Conservation (phyloP, 2,797 vertebrate genomes). For the Hafferia zeledoni region DNA sequence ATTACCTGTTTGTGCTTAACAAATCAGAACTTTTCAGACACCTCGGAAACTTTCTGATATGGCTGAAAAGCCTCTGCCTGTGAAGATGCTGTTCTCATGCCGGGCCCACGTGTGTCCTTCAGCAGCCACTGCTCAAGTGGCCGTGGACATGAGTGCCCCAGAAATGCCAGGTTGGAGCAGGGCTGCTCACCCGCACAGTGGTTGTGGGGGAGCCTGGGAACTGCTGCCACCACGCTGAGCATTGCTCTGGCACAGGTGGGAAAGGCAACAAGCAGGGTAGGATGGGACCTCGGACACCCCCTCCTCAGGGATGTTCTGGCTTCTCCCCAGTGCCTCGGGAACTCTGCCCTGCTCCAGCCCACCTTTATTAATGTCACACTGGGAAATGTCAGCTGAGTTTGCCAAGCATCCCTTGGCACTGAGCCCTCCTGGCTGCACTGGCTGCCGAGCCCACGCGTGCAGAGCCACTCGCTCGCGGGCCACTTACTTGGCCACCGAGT, state of each 20-base stretch:
- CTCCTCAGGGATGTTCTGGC: not conserved
- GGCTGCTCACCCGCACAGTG: rapidly evolving
- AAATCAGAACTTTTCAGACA: not conserved
- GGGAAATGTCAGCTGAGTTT: not conserved
- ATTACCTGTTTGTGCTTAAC: rapidly evolving
- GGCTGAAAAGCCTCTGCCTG: not conserved
- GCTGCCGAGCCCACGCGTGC: not conserved
- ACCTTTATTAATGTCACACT: not conserved
- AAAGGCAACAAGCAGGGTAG: not conserved
- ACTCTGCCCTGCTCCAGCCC: not conserved
- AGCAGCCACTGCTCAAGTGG: not conserved
- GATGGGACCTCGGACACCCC: rapidly evolving
- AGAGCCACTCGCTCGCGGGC: not conserved
- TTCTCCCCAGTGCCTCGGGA: not conserved
- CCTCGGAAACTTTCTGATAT: rapidly evolving
- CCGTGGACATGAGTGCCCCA: not conserved
- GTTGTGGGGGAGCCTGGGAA: not conserved
- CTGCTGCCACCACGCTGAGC: not conserved
- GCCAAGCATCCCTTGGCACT: not conserved
- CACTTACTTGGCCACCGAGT: rapidly evolving
- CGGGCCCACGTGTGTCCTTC: not conserved
- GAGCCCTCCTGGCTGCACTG: not conserved
- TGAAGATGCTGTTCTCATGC: not conserved
- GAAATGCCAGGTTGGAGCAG: not conserved
- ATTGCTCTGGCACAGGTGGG: rapidly evolving